Base-by-base conservation (phyloP, 2,113 vertebrate species). In the Laticauda colubrina region DNA sequence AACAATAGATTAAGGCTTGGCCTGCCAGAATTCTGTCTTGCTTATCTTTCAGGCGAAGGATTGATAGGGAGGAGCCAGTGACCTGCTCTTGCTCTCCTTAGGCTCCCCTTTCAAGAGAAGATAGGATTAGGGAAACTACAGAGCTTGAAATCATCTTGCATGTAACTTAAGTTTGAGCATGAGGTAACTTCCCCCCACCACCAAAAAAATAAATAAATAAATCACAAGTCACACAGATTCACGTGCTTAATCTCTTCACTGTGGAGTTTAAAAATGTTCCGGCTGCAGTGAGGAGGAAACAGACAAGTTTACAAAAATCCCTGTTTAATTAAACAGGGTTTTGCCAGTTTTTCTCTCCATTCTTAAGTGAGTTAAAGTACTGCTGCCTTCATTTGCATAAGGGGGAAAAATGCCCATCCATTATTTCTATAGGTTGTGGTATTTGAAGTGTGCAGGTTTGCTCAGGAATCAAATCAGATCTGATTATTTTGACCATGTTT, bases 1-100 rank as follows among this genome's bases (percentile, higher is more conserved):
- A 59, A 94, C 93, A 94, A 92, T 94, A 92, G 93, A 94, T 94
- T 94, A 94, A 88, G 88, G 88, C 20, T 56, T 21, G 85, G 88
- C 75, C 57, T 34, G 81, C 56, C 34, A 29, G 20, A 85, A 56
- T 51, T 64, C 81, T n/a, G 43, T 55, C 26, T 23, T 24, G 75
- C 88, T 94, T 94, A 94, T 94, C 93, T 12, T 29, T 81, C 29
- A 26, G 39, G 87, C 87, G 61, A 57, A 29, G 7, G 9, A 15
- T 89, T 51, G 90, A 89, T 61, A 89, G 87, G 87, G 86, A 81
- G 87, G 89, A 43, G 87, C 54, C 12, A 81, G 2, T 15, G 87
- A 88, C 87, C 91, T 75, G n/a, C 51, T 45, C 45, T 29, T 81
- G 18, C 7, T 81, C 75, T 81, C 7, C 75, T 21, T 81, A 81